Percentiles rank a stretch among this genome's conserved stretches.
These are phyloP conservation scores for Lasioglossum malachurum DNA, from an alignment of 2,888 invertebrate species.

Conservation along the genomic window DNA sequence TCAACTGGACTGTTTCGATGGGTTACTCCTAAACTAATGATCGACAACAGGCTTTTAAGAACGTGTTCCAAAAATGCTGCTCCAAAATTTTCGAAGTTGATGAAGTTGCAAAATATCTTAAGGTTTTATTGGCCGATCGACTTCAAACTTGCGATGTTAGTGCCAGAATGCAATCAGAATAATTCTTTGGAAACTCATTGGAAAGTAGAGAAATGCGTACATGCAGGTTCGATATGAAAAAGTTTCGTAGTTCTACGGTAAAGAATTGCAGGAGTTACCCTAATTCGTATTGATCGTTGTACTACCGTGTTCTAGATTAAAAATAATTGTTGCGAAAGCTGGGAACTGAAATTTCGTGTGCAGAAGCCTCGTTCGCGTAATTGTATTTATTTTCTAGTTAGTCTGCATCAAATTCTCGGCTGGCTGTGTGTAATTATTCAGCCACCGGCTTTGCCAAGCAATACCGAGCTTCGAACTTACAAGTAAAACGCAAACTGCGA, in stretches of 20 bases:
- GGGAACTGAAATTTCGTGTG: background rate
- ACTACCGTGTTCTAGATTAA: background rate
- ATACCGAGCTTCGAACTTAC: conserved; percentile 23
- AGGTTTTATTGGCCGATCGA: background rate
- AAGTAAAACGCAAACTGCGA: conserved; percentile 51
- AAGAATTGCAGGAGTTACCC: background rate
- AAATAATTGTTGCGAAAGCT: background rate
- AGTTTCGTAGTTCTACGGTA: background rate
- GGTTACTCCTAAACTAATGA: background rate
- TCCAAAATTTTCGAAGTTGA: background rate
- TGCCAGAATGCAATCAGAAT: no score
- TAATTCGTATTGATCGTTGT: background rate
- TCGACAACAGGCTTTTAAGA: background rate
- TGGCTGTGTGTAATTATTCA: background rate
- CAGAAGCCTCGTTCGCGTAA: background rate
- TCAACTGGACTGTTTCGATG: background rate
- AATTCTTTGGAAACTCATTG: background rate
- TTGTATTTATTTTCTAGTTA: background rate
- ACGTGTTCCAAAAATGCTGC: background rate
- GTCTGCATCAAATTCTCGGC: background rate
- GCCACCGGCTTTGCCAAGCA: background rate
- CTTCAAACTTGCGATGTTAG: background rate
- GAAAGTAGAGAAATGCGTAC: background rate
- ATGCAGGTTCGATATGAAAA: background rate
- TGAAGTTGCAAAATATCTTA: background rate